Evolutionary conservation across 2,888 invertebrate species (phyloP).

Genomic region (Octonoba sinensis): DNA sequence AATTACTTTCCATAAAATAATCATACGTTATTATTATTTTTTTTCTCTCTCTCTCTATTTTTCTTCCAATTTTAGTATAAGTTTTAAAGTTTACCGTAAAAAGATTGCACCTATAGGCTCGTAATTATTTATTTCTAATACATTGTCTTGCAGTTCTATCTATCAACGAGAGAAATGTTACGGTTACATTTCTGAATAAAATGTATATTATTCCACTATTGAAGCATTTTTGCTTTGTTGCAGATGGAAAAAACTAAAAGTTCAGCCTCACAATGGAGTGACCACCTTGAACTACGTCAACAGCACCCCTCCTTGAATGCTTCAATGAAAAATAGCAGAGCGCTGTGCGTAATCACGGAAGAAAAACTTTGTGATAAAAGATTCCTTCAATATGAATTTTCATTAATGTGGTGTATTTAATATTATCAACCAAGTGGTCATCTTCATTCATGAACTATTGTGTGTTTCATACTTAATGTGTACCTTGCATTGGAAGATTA

Average conservation of each 20-base stretch:
- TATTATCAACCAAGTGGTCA: neutral
- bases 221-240: neutral
- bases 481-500: neutral
- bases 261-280: constrained; percentile 18
- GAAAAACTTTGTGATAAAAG: constrained; percentile 5
- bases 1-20: no score
- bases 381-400: neutral
- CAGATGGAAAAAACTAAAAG: constrained; percentile 25
- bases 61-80: no score
- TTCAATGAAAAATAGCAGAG: neutral
- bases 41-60: no score
- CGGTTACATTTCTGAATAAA: no score
- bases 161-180: no score
- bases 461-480: constrained; percentile 12
- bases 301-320: neutral
- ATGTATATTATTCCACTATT: no score
- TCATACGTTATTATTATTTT: no score
- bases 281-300: constrained; percentile 15
- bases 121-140: no score
- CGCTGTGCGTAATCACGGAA: neutral
- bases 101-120: no score
- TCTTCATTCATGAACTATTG: constrained; percentile 2
- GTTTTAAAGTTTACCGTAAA: no score
- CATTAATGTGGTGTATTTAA: constrained; percentile 3
- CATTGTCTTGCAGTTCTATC: no score